Evolutionary conservation across 2,113 vertebrate genomes (phyloP).

Genomic region (Phrynosoma blainvillii): DNA sequence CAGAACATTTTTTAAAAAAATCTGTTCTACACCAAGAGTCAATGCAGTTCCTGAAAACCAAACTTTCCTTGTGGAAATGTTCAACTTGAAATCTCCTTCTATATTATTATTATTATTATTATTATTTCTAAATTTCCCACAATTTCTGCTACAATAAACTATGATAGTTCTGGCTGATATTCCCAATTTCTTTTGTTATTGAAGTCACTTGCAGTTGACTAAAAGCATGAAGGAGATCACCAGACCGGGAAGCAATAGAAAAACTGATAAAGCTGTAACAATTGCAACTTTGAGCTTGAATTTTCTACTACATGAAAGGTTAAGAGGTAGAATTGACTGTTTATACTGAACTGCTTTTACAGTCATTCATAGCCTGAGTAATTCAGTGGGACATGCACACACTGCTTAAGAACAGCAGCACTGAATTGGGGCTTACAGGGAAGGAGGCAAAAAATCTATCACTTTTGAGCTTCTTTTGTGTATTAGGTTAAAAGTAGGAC

Average conservation of each 20-base stretch:
- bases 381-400: not conserved
- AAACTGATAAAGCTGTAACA: not conserved
- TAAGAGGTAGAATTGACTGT: not conserved
- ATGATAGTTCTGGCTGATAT: not conserved
- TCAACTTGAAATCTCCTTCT: not conserved
- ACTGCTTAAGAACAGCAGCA: not conserved
- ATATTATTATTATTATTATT: not conserved
- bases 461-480: not conserved
- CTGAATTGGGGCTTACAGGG: not conserved
- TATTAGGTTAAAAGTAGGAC: not conserved
- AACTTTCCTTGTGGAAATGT: not conserved
- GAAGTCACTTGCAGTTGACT: not conserved
- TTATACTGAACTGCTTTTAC: not conserved
- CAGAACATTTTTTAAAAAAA: no score
- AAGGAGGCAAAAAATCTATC: not conserved
- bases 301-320: slow-evolving; percentile 10
- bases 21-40: not conserved
- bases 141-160: not conserved
- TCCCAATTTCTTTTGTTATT: not conserved
- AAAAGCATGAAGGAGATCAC: slow-evolving; percentile 11
- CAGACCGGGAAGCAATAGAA: not conserved
- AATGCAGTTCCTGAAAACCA: not conserved
- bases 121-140: not conserved
- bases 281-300: slow-evolving; percentile 7
- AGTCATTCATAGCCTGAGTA: not conserved